Conservation (phyloP, 2,888 invertebrate genomes). For the Leucoma salicis region DNA sequence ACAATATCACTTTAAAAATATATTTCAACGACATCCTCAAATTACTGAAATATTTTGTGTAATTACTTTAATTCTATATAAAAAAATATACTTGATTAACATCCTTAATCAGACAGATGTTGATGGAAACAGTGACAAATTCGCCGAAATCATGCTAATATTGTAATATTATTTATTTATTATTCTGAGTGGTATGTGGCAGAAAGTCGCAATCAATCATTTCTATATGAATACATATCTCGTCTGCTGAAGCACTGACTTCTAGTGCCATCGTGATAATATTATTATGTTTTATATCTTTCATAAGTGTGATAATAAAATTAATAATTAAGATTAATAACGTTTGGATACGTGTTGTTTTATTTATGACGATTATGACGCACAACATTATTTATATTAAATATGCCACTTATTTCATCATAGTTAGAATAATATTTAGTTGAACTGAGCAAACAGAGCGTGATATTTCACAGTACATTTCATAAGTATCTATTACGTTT, state of each 20-base stretch:
- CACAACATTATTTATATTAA: not conserved
- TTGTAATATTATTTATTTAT: conserved; percentile 42
- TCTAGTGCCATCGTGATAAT: conserved; percentile 78
- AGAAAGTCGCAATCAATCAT: conserved; percentile 35
- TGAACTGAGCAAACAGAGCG: not conserved
- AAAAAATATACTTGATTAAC: not conserved
- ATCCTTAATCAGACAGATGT: not conserved
- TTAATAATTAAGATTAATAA: conserved; percentile 63
- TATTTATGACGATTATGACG: conserved; percentile 25
- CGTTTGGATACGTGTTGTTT: conserved; percentile 37
- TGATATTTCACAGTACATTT: conserved; percentile 1
- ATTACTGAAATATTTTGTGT: not conserved
- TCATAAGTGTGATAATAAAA: conserved; percentile 81
- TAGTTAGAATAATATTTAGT: not conserved
- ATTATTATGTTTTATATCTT: conserved; percentile 70
- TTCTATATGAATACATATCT: conserved; percentile 38
- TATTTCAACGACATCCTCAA: not conserved
- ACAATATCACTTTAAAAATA: not conserved
- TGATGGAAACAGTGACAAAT: not conserved
- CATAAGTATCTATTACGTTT: not conserved
- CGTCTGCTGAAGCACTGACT: conserved; percentile 75
- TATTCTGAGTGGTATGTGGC: conserved; percentile 29
- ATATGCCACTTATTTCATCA: conserved; percentile 1
- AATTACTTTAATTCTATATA: not conserved
- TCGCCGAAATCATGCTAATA: conserved; percentile 27